A percentile compares a stretch with the other conserved stretches of the same genome.
Conservation (phyloP, 1,140 invertebrate species). For the Tetramorium simillimum region DNA sequence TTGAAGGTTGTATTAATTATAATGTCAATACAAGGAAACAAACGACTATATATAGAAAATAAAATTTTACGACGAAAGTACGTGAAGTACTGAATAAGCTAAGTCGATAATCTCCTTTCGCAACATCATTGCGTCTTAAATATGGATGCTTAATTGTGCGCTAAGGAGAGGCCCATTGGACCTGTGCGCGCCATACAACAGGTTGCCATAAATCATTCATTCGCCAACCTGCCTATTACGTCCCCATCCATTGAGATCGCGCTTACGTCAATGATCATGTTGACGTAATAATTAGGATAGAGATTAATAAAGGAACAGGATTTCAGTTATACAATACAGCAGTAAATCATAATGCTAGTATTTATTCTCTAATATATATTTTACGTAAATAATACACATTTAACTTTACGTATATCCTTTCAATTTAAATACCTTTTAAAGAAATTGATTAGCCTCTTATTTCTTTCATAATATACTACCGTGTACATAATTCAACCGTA, state of each 20-base stretch:
- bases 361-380: not conserved
- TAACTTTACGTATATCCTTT: not conserved
- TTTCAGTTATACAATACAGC: not conserved
- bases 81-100: not conserved
- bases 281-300: not conserved
- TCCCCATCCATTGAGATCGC: constrained; percentile 7
- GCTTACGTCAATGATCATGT: constrained; percentile 43
- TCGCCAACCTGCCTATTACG: constrained; percentile 28
- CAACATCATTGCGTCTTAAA: constrained; percentile 15
- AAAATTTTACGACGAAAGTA: not conserved
- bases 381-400: not conserved
- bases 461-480: not conserved
- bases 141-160: constrained; percentile 56
- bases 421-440: not conserved
- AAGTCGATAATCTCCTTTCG: not conserved
- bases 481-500: not conserved
- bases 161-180: constrained; percentile 31
- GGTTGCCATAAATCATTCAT: constrained; percentile 61
- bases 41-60: not conserved
- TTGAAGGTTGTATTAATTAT: not conserved
- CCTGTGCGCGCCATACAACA: constrained; percentile 43
- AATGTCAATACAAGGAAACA: not conserved
- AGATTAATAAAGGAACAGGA: not conserved
- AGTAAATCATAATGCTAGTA: not conserved
- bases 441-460: not conserved